These are phyloP conservation scores for Perccottus glenii DNA, from an alignment of 2,113 vertebrate species.

Conservation along the genomic window DNA sequence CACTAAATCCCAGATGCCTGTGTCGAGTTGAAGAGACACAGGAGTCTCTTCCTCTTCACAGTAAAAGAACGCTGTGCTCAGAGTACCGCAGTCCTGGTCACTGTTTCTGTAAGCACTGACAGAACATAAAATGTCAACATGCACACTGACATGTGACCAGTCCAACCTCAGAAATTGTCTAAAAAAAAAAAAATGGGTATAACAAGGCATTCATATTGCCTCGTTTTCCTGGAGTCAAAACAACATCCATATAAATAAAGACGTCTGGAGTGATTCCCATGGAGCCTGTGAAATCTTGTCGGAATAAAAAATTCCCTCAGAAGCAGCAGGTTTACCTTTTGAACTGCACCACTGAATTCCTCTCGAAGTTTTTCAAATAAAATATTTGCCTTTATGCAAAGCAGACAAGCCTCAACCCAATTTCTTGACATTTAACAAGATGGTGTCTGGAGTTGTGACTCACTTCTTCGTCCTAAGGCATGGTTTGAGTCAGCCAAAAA, in stretches of 20 bases:
- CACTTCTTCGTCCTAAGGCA: conserved; percentile 37
- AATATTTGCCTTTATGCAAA: background rate
- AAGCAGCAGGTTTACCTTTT: conserved; percentile 8
- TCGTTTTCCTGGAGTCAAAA: too few relatives aligned
- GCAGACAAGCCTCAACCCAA: conserved; percentile 9
- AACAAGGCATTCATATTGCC: too few relatives aligned
- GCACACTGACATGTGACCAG: conserved; percentile 4
- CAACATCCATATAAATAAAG: background rate
- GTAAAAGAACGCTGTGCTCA: background rate
- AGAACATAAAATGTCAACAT: conserved; percentile 16
- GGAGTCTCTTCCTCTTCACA: background rate
- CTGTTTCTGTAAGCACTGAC: background rate
- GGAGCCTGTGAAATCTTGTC: background rate
- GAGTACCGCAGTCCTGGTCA: conserved; percentile 9
- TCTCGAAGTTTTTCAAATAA: conserved; percentile 1
- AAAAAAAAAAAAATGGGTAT: too few relatives aligned
- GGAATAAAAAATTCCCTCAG: background rate
- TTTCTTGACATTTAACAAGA: conserved; percentile 53
- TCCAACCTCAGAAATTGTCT: too few relatives aligned
- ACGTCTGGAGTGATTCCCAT: conserved; percentile 2
- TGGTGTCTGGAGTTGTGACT: conserved; percentile 45
- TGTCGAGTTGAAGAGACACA: conserved; percentile 13
- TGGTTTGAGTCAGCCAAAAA: conserved; percentile 34
- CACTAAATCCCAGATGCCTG: conserved; percentile 23
- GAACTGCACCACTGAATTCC: conserved; percentile 6